Evolutionary conservation across 1,140 invertebrate species (phyloP).

Genomic region (Euborellia annulipes): DNA sequence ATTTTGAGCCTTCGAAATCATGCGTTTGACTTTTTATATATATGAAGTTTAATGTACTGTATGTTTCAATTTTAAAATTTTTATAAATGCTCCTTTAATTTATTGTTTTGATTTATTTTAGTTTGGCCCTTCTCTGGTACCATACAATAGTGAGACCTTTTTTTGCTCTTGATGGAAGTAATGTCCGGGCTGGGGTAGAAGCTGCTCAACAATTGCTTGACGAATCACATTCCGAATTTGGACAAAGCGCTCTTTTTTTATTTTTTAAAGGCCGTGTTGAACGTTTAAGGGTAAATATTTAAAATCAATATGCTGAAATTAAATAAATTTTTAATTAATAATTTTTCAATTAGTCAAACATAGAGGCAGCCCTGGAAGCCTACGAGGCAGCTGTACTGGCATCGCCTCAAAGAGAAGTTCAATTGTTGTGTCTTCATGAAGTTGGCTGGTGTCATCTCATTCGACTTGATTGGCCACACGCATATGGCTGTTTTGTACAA

Average conservation of each 20-base stretch:
- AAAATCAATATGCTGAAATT: no score
- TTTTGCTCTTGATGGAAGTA: conserved; percentile 47
- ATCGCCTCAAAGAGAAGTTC: conserved; percentile 47
- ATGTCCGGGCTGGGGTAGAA: conserved; percentile 39
- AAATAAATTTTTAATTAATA: no score
- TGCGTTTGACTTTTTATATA: no score
- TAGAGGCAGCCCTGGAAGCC: conserved; percentile 36
- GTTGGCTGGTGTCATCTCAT: conserved; percentile 56
- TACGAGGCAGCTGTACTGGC: conserved; percentile 41
- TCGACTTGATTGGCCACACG: conserved; percentile 40
- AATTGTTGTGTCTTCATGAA: conserved; percentile 51
- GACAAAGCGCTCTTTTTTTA: conserved; percentile 47
- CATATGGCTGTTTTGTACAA: conserved; percentile 37
- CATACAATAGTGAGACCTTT: conserved; percentile 56
- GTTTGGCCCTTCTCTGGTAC: conserved; percentile 53
- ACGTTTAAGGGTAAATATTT: conserved; percentile 44
- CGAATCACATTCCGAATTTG: conserved; percentile 40
- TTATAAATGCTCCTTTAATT: neutral
- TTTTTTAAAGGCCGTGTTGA: conserved; percentile 51
- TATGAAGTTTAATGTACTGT: neutral
- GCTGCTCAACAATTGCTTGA: conserved; percentile 41
- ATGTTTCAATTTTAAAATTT: neutral
- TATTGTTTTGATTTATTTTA: conserved; percentile 23
- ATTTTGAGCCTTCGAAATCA: no score
- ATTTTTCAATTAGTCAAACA: conserved; percentile 36